These are phyloP conservation scores for Orestias chungarensis DNA, from an alignment of 2,797 vertebrate species.

Conservation along the genomic window DNA sequence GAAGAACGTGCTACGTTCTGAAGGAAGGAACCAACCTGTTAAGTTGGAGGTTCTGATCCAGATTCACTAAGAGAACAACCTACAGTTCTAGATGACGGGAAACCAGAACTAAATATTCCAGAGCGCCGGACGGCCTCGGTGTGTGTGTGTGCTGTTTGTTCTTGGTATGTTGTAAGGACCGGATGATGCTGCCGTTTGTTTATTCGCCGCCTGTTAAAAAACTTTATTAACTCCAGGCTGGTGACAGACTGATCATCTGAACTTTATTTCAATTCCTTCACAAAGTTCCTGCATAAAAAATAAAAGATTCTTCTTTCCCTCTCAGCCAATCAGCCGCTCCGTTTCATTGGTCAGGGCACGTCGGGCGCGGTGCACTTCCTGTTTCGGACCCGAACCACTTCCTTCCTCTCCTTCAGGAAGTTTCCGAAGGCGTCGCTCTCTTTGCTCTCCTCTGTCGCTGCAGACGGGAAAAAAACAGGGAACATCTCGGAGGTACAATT, in stretches of 20 bases:
- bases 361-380: slow-evolving; percentile 52
- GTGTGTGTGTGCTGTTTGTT: too few relatives aligned
- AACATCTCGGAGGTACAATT: too few relatives aligned
- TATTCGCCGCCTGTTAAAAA: background rate
- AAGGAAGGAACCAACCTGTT: too few relatives aligned
- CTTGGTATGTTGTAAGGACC: too few relatives aligned
- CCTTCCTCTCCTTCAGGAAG: slow-evolving; percentile 85
- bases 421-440: slow-evolving; percentile 87
- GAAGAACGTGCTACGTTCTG: too few relatives aligned
- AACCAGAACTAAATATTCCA: too few relatives aligned
- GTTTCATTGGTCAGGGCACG: slow-evolving; percentile 27
- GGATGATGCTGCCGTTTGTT: too few relatives aligned
- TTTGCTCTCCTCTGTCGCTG: slow-evolving; percentile 89
- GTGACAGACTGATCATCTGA: background rate
- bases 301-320: slow-evolving; percentile 18
- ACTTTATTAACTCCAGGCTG: background rate
- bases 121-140: too few relatives aligned
- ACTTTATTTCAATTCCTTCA: slow-evolving; percentile 17
- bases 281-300: slow-evolving; percentile 57
- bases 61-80: too few relatives aligned
- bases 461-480: background rate
- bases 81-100: too few relatives aligned
- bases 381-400: slow-evolving; percentile 82
- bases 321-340: slow-evolving; percentile 3
- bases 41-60: too few relatives aligned